phyloP scores from a whole-genome alignment of 2,797 vertebrate genomes.

The Pangasius larnaudii region DNA sequence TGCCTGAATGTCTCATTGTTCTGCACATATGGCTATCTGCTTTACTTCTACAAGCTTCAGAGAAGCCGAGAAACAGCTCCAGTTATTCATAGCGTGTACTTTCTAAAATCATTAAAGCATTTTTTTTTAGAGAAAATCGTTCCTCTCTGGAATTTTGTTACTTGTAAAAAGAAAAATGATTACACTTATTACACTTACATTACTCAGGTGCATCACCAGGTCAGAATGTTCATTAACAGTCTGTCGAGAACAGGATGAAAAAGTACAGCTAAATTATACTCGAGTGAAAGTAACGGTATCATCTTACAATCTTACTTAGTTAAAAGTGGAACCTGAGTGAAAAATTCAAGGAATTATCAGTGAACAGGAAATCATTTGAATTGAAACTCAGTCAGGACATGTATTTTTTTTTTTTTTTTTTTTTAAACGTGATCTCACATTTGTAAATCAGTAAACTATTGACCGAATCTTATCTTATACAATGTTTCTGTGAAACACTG shows the following conservation, averaged over 20 bases:
- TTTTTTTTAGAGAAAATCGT: background rate
- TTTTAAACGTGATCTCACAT: background rate
- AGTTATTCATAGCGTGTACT: conserved; percentile 14
- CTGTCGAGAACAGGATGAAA: background rate
- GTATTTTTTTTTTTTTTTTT: background rate
- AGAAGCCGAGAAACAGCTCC: conserved; percentile 46
- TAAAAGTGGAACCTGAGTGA: background rate
- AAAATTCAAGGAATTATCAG: background rate
- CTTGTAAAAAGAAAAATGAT: background rate
- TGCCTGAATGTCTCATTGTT: conserved; percentile 64
- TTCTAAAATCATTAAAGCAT: background rate
- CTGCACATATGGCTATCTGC: conserved; percentile 54
- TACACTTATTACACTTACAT: background rate
- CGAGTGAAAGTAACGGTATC: background rate
- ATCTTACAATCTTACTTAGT: background rate
- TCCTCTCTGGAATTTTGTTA: background rate
- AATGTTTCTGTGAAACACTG: background rate
- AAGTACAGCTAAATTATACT: background rate
- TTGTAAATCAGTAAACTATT: background rate
- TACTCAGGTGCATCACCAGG: no score
- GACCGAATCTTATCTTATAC: background rate
- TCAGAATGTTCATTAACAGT: background rate
- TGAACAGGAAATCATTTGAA: background rate
- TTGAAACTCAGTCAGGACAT: background rate
- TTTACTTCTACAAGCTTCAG: conserved; percentile 47